Conservation (phyloP, 2,113 vertebrate genomes). For the Menidia beryllina region DNA sequence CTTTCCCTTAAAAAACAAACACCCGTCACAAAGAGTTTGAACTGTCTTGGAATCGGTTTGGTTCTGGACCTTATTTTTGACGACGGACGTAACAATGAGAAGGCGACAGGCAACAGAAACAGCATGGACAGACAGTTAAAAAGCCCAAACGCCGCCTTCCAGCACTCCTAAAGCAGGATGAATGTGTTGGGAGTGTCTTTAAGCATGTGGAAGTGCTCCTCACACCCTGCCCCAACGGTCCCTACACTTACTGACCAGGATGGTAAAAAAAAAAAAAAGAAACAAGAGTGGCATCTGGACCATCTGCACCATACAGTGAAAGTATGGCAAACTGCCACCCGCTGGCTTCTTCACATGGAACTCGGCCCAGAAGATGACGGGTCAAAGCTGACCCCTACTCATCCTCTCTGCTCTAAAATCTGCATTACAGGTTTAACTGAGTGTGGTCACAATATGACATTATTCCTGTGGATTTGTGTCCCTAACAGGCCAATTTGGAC, state of each 20-base stretch:
- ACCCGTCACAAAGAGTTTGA: neutral
- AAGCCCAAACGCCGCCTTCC: constrained; percentile 33
- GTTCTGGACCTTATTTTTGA: constrained; percentile 42
- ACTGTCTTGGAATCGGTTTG: constrained; percentile 26
- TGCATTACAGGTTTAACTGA: neutral
- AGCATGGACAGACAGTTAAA: constrained; percentile 54
- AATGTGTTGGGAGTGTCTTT: constrained; percentile 43
- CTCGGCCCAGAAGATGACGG: neutral
- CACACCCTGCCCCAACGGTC: constrained; percentile 41
- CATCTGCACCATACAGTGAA: neutral
- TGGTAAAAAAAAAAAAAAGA: neutral
- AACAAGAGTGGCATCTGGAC: neutral
- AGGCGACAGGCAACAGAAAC: constrained; percentile 57
- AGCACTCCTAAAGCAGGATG: constrained; percentile 11
- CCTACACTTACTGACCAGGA: neutral
- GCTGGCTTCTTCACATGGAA: neutral
- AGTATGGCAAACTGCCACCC: neutral
- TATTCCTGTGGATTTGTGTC: neutral
- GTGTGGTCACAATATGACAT: too few species aligned
- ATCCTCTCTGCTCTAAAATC: neutral
- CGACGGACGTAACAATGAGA: constrained; percentile 58
- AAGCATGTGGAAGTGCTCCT: constrained; percentile 24
- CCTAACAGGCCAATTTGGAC: neutral
- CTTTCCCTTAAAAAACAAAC: constrained; percentile 45
- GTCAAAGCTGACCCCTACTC: neutral